Evolutionary conservation across 2,797 vertebrate genomes (phyloP).

Genomic region (Sarcophilus harrisii): DNA sequence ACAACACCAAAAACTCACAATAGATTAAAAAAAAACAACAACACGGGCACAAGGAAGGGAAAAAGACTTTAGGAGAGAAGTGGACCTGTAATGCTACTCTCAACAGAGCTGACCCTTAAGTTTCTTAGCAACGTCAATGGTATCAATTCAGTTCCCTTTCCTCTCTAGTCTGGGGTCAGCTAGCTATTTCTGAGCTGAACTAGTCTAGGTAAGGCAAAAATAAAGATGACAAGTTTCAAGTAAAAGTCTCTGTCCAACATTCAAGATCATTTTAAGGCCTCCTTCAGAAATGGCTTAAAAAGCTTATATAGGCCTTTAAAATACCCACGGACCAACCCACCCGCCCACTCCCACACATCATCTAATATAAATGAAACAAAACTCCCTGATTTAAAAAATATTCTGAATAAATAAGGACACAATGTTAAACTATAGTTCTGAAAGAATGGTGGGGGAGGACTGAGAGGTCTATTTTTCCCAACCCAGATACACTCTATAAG

Average conservation of each 20-base stretch:
- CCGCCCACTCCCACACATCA: background rate
- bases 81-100: conserved; percentile 76
- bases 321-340: conserved; percentile 59
- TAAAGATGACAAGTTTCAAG: background rate
- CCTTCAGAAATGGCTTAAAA: conserved; percentile 75
- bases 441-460: conserved; percentile 45
- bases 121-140: background rate
- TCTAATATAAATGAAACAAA: background rate
- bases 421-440: conserved; percentile 60
- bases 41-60: conserved; percentile 71
- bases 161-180: background rate
- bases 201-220: background rate
- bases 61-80: conserved; percentile 70
- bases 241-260: conserved; percentile 1
- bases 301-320: conserved; percentile 72
- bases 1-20: conserved; percentile 72
- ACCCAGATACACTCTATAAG: background rate
- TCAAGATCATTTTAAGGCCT: background rate
- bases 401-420: conserved; percentile 42
- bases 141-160: background rate
- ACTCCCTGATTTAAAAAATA: conserved; percentile 23
- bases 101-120: conserved; percentile 68
- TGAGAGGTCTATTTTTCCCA: conserved; percentile 33
- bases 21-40: conserved; percentile 73
- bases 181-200: background rate